Evolutionary conservation across 2,113 vertebrate genomes (phyloP).

Genomic region (Ciconia stormi): DNA sequence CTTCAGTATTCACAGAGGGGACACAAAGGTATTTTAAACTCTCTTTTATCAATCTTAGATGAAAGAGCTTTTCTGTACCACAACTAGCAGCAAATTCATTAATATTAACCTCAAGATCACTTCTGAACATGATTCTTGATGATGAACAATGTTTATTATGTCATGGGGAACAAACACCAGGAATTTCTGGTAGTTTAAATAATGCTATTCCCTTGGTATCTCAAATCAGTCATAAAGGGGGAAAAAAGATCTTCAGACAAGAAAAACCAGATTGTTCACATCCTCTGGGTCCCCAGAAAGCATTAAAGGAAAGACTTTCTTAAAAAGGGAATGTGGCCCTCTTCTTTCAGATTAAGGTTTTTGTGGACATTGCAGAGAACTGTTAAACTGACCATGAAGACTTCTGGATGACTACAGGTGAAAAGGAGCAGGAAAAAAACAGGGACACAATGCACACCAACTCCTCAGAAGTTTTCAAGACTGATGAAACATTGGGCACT

Average conservation of each 20-base stretch:
- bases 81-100: not conserved
- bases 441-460: not conserved
- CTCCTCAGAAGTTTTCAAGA: not conserved
- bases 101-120: not conserved
- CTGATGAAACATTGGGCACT: not conserved
- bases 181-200: not conserved
- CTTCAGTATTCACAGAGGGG: not conserved
- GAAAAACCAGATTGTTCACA: not conserved
- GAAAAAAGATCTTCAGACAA: not conserved
- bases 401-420: not conserved
- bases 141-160: not conserved
- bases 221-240: not conserved
- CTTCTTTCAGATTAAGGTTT: not conserved
- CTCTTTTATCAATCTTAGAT: not conserved
- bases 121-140: not conserved
- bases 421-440: not conserved
- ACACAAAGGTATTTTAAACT: not conserved
- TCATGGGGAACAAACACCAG: not conserved
- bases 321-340: not conserved
- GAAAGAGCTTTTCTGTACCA: not conserved
- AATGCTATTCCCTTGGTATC: not conserved
- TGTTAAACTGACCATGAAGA: not conserved
- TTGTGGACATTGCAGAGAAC: not conserved
- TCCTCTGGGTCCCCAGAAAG: not conserved
- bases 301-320: not conserved